Evolutionary conservation across 2,113 vertebrate species (phyloP), one percentile per base, ranked within the genome.

Genomic region (Triplophysa tibetana): DNA sequence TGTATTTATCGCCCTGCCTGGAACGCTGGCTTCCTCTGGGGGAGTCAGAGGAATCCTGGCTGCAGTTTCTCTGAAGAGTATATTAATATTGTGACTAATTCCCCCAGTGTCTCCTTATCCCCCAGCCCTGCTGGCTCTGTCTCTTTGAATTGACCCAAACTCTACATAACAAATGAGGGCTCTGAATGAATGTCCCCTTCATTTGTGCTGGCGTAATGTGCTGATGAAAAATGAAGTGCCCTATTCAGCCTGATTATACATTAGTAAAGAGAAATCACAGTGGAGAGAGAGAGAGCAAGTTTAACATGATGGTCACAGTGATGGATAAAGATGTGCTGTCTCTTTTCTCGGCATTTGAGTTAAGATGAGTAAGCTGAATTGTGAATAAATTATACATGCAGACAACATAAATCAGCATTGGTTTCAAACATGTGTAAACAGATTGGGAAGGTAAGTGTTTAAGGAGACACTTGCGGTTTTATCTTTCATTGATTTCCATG

Each of bases 191-290:
- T 86, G 89, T 85, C 82, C 85, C 86, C 83, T 87, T 90, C 89
- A 86, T 90, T 90, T 89, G 86, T 77, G 33, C 78, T 54, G 54
- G 80, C 60, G 78, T 87, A 91, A 90, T 87, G 84, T 89, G 80
- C 84, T 81, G 87, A 89, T 88, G 90, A 92, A 87, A 91, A 90
- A 92, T 89, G 88, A 89, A 90, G 85, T 87, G 85, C 87, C 86
- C 86, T 82, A 82, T 88, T 82, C 77, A 86, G 86, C 83, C 88
- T 84, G 89, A 91, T 89, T 88, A 87, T 80, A 89, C 89, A 33
- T 87, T 87, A 75, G 70, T 84, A 58, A 85, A 54, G 81, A 48
- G 79, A 83, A 84, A 88, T 75, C 77, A 85, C 86, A 80, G 83
- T 52, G 4, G 38, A 26, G 67, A 54, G 82, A 75, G 81, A 54